A percentile compares a stretch with the other conserved stretches of the same genome.
These are phyloP conservation scores for Hydrotaea cyrtoneurina DNA, from an alignment of 2,888 invertebrate genomes.

Conservation along the genomic window DNA sequence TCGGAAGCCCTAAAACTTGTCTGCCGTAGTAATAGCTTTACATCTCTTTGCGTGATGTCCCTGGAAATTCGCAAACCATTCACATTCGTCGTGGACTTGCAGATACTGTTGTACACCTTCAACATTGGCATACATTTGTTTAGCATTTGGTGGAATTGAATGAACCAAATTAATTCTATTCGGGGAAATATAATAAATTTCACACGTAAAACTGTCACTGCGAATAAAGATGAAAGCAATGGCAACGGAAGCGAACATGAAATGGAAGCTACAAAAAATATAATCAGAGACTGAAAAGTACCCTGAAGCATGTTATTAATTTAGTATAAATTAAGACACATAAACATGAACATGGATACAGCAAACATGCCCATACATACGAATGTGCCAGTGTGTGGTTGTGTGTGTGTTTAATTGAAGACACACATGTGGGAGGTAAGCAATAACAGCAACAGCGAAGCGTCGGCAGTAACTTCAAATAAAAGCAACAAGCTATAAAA, in stretches of 20 bases:
- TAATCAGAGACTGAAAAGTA: background rate
- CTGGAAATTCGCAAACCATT: too few species aligned
- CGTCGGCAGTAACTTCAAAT: background rate
- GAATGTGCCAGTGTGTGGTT: background rate
- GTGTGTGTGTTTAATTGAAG: too few species aligned
- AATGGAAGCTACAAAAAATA: background rate
- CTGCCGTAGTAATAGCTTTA: too few species aligned
- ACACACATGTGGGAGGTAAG: constrained; percentile 5
- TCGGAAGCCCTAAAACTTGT: too few species aligned
- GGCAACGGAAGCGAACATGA: background rate
- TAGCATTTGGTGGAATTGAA: background rate
- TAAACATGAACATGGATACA: background rate
- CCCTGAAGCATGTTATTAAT: constrained; percentile 33
- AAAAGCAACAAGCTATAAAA: constrained; percentile 31
- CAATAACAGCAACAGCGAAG: background rate
- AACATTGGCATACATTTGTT: background rate
- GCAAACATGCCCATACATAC: background rate
- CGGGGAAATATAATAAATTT: constrained; percentile 6
- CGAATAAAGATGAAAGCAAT: constrained; percentile 10
- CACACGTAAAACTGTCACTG: constrained; percentile 25
- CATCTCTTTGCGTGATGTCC: too few species aligned
- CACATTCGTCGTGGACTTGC: background rate
- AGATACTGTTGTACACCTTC: background rate
- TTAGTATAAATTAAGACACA: constrained; percentile 39
- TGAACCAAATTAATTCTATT: constrained; percentile 16